Evolutionary conservation across 2,797 vertebrate species (phyloP).

Genomic region (Sciurus carolinensis): DNA sequence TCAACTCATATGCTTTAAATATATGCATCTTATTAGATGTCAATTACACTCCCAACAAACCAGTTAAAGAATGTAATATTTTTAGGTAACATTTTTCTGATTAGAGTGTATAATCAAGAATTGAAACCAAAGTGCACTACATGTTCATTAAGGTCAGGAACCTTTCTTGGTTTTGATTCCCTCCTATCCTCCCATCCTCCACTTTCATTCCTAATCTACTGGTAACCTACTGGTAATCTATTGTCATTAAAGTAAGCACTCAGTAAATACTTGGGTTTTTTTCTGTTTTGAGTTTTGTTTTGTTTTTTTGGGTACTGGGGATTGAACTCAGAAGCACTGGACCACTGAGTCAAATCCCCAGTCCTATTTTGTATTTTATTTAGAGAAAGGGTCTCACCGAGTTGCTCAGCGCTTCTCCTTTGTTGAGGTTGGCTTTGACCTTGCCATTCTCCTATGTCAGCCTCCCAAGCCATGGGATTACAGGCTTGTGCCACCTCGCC

Average conservation of each 20-base stretch:
- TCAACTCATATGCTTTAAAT: slow-evolving; percentile 33
- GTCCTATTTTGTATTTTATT: too few relatives aligned
- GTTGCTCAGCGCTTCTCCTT: too few relatives aligned
- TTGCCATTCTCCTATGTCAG: too few relatives aligned
- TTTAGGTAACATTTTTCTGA: slow-evolving; percentile 21
- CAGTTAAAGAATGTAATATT: slow-evolving; percentile 17
- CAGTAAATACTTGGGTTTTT: neutral
- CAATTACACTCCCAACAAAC: slow-evolving; percentile 8
- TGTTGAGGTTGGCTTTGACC: too few relatives aligned
- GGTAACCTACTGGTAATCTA: neutral
- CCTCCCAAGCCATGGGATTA: too few relatives aligned
- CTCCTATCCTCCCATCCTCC: neutral
- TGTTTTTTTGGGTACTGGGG: too few relatives aligned
- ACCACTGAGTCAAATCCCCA: too few relatives aligned
- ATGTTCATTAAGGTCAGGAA: slow-evolving; percentile 20
- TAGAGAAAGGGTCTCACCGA: too few relatives aligned
- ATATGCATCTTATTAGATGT: neutral
- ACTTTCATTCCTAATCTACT: neutral
- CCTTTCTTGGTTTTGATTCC: slow-evolving; percentile 9
- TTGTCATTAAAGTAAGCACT: neutral
- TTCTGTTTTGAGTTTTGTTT: too few relatives aligned
- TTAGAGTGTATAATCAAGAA: neutral
- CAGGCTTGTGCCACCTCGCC: too few relatives aligned
- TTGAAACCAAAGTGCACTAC: neutral
- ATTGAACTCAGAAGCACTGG: too few relatives aligned